Base-by-base conservation (phyloP, 2,797 vertebrate genomes). In the Typhlichthys eigenmanni region DNA sequence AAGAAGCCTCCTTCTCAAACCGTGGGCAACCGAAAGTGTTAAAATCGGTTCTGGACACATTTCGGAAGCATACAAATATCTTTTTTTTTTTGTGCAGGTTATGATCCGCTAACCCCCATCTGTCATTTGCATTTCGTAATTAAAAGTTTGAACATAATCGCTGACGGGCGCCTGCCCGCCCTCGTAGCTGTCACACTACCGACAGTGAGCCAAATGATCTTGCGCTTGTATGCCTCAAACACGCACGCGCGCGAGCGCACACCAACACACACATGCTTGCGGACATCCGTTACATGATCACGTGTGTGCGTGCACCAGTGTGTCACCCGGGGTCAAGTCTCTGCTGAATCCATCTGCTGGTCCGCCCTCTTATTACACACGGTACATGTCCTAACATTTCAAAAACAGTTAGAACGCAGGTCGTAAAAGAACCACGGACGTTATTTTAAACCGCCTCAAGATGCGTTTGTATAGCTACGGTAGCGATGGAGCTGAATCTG, bases 121-220 rank as follows among this genome's bases (percentile, higher is more conserved):
- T 79, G 72, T 63, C 64, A 55, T 61, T 74, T 69, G 69, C 45
- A 67, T 80, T 71, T 68, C 48, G 34, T 68, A 74, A 83, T 81
- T 71, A 71, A 77, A 58, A 47, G 14, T 58, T 47, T 66, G 47
- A 66, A 46, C 56, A 8, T 9, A 43, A 69, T 62, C 9, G 57
- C 69, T 52, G 58, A 79, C 60, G 71, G 65, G 51, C 55, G n/a
- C 56, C 24, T 3, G 24, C 24, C 24, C 58, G 52, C 47, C 64
- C 68, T 69, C 34, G 47, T 6, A 69, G 60, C 62, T 62, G 48
- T 58, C 32, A 54, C 12, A 12, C 50, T 65, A 48, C 32, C 73
- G 48, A 69, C 66, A 34, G 55, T 48, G 11, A 62, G 64, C 58
- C 43, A 55, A 64, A 47, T 45, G 24, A 55, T 73, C 71, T 52